Base-by-base conservation (phyloP, 2,888 invertebrate species). In the Protophormia terraenovae region DNA sequence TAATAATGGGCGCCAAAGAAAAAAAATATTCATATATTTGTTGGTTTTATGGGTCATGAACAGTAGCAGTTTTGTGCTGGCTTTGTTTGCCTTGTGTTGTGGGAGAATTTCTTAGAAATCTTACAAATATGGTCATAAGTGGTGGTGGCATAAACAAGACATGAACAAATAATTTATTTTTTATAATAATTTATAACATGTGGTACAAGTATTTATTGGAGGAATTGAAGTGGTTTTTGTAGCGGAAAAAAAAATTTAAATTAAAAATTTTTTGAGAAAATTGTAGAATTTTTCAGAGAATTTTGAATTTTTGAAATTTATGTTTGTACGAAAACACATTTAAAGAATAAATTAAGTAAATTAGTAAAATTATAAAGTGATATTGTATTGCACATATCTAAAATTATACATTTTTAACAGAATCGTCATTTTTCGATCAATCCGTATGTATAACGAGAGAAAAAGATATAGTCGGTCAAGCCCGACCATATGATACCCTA, bases 21-120 rank as follows among this genome's bases (percentile, higher is more conserved):
- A n/a, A 47, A 71, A 72, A 27, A 55, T 6, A 12, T 35, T 55
- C 24, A 66, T 32, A 76, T 53, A 50, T 73, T 62, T 77, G 38
- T 67, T 60, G 50, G 24, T 45, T 81, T 78, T 69, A 69, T 84
- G 81, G 84, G 84, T 84, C 81, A 73, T 78, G 77, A 81, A 77
- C 81, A 72, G 81, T 81, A 81, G 84, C 79, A 67, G 62, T 47
- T 19, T 35, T 38, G 7, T 38, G 8, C n/a, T 58, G 45, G n/a
- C n/a, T 32, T 60, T 67, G 29, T 45, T 45, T 67, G 10, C 19
- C 3, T 55, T 55, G 32, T 64, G 4, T 41, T 69, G 80, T 84
- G 84, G 67, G 80, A 81, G 80, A 81, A 81, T 84, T 84, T 84
- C 67, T 53, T 16, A 62, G 81, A 84, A 84, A 77, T 76, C 75